phyloP scores from a whole-genome alignment of 2,888 invertebrate genomes.

The Platycheirus rosarum region DNA sequence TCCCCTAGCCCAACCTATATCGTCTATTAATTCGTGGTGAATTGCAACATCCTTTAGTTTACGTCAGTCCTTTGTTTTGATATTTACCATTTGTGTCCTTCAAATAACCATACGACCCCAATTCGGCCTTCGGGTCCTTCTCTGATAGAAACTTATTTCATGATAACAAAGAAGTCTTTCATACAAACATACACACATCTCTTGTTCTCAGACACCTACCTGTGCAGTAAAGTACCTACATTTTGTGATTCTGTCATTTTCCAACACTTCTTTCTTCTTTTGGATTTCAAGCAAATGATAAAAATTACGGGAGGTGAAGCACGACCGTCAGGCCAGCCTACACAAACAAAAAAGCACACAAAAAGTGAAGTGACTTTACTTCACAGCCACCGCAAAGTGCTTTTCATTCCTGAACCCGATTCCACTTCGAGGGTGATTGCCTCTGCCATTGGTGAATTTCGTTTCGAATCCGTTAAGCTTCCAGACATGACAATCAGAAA shows the following conservation, averaged over 20 bases:
- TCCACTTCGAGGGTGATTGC: neutral
- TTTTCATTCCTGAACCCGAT: neutral
- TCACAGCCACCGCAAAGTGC: neutral
- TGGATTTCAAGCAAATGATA: no score
- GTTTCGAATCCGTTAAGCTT: conserved; percentile 14
- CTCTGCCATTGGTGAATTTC: no score
- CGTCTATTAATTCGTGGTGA: no score
- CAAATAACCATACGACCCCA: neutral
- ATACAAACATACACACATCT: no score
- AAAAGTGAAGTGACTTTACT: neutral
- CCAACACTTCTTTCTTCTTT: neutral
- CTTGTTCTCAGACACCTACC: no score
- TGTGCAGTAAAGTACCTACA: conserved; percentile 11
- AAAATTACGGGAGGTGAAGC: no score
- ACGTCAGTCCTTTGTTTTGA: no score
- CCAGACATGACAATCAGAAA: conserved; percentile 2
- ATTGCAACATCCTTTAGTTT: no score
- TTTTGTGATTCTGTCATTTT: conserved; percentile 4
- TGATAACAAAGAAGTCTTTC: no score
- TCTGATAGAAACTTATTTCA: no score
- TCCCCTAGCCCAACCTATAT: no score
- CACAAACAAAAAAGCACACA: conserved; percentile 4
- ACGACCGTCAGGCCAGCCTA: no score
- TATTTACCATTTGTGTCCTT: conserved; percentile 10
- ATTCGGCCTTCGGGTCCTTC: neutral